Evolutionary conservation across 2,113 vertebrate genomes (phyloP).

Genomic region (Butastur rufipennis): DNA sequence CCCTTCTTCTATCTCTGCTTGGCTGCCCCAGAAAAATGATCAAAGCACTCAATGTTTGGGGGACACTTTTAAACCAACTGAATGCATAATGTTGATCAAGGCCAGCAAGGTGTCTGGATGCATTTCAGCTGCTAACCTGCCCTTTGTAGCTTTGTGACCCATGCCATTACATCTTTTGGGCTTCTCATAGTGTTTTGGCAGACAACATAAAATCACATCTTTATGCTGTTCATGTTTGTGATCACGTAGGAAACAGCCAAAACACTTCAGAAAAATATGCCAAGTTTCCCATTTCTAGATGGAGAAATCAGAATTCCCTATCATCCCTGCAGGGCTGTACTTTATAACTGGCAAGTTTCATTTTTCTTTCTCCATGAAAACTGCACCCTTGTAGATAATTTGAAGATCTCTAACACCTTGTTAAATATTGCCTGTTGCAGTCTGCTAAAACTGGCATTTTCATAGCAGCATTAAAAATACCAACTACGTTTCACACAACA

Average conservation of each 20-base stretch:
- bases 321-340: not conserved
- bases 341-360: not conserved
- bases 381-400: not conserved
- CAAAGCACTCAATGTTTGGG: not conserved
- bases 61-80: not conserved
- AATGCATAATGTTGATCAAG: not conserved
- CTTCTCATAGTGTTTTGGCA: not conserved
- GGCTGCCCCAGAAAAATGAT: not conserved
- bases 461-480: not conserved
- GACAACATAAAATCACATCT: not conserved
- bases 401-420: not conserved
- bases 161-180: not conserved
- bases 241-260: not conserved
- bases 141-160: not conserved
- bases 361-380: not conserved
- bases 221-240: not conserved
- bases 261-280: not conserved
- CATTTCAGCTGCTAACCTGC: not conserved
- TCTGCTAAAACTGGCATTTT: not conserved
- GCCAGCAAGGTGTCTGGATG: not conserved
- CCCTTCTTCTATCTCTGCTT: not conserved
- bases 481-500: not conserved
- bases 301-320: not conserved
- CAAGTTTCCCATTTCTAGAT: not conserved
- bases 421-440: not conserved